Percentiles rank a stretch among this genome's conserved stretches.
Evolutionary conservation across 2,113 vertebrate genomes (phyloP).

Genomic region (Pterocles burchelli): DNA sequence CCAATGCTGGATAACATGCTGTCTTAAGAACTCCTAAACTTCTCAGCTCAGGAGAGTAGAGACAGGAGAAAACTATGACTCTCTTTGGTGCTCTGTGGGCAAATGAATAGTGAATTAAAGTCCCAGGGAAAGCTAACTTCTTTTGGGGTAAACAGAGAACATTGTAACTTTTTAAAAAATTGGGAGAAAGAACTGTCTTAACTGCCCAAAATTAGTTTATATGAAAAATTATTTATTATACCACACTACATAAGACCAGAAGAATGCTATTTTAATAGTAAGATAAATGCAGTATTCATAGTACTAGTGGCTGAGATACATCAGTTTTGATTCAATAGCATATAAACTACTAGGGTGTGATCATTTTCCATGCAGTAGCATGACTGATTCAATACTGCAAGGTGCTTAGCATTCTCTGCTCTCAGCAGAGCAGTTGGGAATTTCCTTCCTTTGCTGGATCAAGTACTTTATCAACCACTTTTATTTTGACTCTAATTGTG

Average conservation of each 20-base stretch:
- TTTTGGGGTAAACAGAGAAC: not conserved
- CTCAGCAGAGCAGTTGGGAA: not conserved
- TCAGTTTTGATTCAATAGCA: not conserved
- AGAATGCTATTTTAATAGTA: not conserved
- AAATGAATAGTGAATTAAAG: not conserved
- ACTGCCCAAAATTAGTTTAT: not conserved
- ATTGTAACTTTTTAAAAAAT: not conserved
- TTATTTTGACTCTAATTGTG: slow-evolving; percentile 65
- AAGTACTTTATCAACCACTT: slow-evolving; percentile 19
- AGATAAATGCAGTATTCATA: not conserved
- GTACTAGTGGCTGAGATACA: not conserved
- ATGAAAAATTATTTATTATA: not conserved
- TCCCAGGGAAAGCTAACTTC: not conserved
- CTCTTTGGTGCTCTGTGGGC: not conserved
- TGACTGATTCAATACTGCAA: not conserved
- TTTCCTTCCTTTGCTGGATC: slow-evolving; percentile 25
- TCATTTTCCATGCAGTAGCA: not conserved
- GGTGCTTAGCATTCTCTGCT: not conserved
- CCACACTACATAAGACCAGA: not conserved
- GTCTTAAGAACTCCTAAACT: not conserved
- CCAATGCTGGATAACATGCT: not conserved
- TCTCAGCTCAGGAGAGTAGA: not conserved
- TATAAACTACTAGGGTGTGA: not conserved
- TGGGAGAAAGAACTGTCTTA: not conserved
- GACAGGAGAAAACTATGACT: not conserved